Evolutionary conservation across 2,797 vertebrate species (phyloP).

Genomic region (Hoplostethus atlanticus): DNA sequence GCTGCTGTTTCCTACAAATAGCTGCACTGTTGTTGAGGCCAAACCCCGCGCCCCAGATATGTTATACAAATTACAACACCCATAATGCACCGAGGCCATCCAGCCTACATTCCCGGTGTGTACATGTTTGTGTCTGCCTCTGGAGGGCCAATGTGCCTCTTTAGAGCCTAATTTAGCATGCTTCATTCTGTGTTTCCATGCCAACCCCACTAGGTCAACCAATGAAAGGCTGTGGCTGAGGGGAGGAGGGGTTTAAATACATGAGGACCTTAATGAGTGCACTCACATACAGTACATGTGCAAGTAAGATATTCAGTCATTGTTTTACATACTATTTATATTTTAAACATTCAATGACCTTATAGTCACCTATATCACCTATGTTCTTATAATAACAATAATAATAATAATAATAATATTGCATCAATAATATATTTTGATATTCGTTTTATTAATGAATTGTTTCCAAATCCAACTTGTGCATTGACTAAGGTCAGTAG

Average conservation of each 20-base stretch:
- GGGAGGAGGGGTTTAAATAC: slow-evolving; percentile 68
- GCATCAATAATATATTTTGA: background rate
- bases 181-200: slow-evolving; percentile 84
- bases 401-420: background rate
- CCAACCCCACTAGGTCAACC: slow-evolving; percentile 86
- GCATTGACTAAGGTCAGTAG: background rate
- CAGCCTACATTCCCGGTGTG: slow-evolving; percentile 29
- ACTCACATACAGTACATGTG: slow-evolving; percentile 40
- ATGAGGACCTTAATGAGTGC: slow-evolving; percentile 64
- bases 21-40: slow-evolving; percentile 10
- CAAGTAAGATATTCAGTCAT: slow-evolving; percentile 30
- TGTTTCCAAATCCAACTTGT: background rate
- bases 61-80: slow-evolving; percentile 53
- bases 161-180: slow-evolving; percentile 82
- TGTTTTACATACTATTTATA: slow-evolving; percentile 4
- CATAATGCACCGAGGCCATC: slow-evolving; percentile 51
- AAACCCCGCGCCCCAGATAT: slow-evolving; percentile 36
- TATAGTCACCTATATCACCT: too few species aligned
- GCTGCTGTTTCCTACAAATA: slow-evolving; percentile 11
- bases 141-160: slow-evolving; percentile 72
- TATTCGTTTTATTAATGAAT: background rate
- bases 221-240: slow-evolving; percentile 66
- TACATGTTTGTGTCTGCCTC: slow-evolving; percentile 69
- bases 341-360: background rate
- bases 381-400: too few species aligned